Base-by-base conservation (phyloP, 37 sponge, comb jelly and placozoan genomes). In the Chondrosia reniformis region DNA sequence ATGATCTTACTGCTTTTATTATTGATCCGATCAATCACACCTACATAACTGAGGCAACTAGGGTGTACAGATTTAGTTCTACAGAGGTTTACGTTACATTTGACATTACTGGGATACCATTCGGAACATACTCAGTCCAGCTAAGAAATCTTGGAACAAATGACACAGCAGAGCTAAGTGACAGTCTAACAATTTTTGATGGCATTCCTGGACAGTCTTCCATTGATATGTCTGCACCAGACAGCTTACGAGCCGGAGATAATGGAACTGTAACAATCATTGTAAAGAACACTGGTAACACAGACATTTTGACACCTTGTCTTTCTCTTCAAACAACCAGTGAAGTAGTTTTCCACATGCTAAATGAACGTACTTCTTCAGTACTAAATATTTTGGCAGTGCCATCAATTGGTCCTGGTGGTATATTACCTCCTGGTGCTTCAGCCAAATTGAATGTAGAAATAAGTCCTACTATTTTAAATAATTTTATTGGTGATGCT, bases 11-110 rank as follows among this genome's bases (percentile, higher is more conserved):
- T 19, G 81, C 74, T 17, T 55, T 31, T 43, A 13, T 81, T 0
- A 4, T 71, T 21, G 4, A 21, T 22, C 2, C 4, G 6, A 54
- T 15, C 21, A 34, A 37, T 54, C 40, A 30, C 24, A 34, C 71
- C 6, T 55, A 37, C 28, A 21, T 32, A 31, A 4, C 25, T 64
- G 27, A 7, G 31, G 81, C 81, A 17, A 22, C 0, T 19, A 54
- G 15, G 1, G 43, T 72, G 0, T 81, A 81, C 61, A 72, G 81
- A 74, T 81, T 56, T 34, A 81, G 58, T 72, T 81, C 81, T 27
- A 74, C 55, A 44, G 58, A 71, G 28, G 73, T 81, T 15, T 81
- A 72, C 37, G 81, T 74, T 0, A 81, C 81, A 12, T 81, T 81
- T 81, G 59, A 81, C 30, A 30, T 52, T 5, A 55, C 58, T 7